These are phyloP conservation scores for Triplophysa dalaica DNA, from an alignment of 2,113 vertebrate species.

Conservation along the genomic window DNA sequence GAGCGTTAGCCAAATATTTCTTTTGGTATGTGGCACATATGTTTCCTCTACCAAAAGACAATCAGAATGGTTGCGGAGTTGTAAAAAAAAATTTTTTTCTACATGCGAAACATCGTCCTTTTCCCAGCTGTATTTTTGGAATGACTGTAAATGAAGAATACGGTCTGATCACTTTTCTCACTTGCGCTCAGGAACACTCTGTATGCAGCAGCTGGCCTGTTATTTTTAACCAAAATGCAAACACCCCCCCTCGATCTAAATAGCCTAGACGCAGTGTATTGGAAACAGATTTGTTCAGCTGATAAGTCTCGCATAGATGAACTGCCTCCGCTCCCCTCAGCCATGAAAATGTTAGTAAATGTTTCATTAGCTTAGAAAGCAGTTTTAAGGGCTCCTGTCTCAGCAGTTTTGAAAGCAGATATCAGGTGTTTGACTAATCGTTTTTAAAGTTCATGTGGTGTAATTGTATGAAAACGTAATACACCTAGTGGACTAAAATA, in stretches of 20 bases:
- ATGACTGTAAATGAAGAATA: neutral
- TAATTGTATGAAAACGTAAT: neutral
- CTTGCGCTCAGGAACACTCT: constrained; percentile 33
- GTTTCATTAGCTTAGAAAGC: constrained; percentile 47
- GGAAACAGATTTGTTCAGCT: constrained; percentile 54
- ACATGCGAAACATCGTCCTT: neutral
- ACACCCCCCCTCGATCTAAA: constrained; percentile 42
- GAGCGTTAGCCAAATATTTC: neutral
- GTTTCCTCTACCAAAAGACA: too few species aligned
- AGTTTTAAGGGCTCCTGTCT: constrained; percentile 32
- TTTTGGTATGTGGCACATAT: neutral
- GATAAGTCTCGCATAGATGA: constrained; percentile 38
- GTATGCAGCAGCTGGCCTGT: constrained; percentile 39
- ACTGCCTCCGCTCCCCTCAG: constrained; percentile 36
- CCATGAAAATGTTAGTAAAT: constrained; percentile 33
- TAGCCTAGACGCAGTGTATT: constrained; percentile 38
- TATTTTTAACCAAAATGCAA: constrained; percentile 53
- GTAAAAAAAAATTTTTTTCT: too few species aligned
- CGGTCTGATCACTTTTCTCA: constrained; percentile 24
- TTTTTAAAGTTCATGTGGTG: constrained; percentile 28
- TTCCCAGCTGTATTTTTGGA: neutral
- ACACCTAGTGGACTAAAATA: constrained; percentile 23
- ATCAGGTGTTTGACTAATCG: constrained; percentile 41
- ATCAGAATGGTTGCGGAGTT: too few species aligned
- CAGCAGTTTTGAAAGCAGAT: constrained; percentile 36